These are phyloP conservation scores for Alca torda DNA, from an alignment of 2,797 vertebrate genomes.

Conservation along the genomic window DNA sequence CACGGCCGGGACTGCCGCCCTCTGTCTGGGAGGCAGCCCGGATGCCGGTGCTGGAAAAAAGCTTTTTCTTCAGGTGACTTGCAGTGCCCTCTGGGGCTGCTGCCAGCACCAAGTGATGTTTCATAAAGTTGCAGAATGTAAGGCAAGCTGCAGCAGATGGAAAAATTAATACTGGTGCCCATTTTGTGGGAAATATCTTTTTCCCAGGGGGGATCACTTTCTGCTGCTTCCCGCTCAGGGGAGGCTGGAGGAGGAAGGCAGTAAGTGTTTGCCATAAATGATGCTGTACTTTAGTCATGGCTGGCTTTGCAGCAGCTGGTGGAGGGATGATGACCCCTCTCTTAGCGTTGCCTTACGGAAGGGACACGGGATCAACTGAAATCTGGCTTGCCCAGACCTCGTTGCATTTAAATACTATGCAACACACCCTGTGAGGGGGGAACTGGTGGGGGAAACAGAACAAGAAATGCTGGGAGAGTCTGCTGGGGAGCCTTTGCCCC, in stretches of 20 bases:
- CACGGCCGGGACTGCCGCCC: neutral
- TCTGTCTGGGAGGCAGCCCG: neutral
- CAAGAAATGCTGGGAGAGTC: neutral
- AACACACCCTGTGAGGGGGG: neutral
- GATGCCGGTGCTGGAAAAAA: neutral
- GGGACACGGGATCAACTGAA: neutral
- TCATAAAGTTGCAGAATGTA: neutral
- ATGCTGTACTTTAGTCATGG: neutral
- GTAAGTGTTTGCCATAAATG: neutral
- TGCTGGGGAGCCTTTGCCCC: neutral
- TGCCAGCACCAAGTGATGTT: neutral
- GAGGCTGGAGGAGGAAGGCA: neutral
- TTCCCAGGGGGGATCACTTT: neutral
- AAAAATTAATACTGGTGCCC: neutral
- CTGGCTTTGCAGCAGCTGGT: neutral
- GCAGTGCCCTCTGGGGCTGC: neutral
- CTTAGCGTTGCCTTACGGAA: neutral
- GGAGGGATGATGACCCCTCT: neutral
- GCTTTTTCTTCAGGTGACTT: neutral
- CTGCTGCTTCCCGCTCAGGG: neutral
- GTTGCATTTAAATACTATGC: constrained; percentile 12
- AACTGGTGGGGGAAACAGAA: neutral
- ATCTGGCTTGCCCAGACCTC: neutral
- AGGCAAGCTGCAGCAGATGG: neutral
- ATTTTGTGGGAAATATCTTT: neutral